Base-by-base conservation (phyloP, 2,797 vertebrate genomes). In the Cuniculus paca region DNA sequence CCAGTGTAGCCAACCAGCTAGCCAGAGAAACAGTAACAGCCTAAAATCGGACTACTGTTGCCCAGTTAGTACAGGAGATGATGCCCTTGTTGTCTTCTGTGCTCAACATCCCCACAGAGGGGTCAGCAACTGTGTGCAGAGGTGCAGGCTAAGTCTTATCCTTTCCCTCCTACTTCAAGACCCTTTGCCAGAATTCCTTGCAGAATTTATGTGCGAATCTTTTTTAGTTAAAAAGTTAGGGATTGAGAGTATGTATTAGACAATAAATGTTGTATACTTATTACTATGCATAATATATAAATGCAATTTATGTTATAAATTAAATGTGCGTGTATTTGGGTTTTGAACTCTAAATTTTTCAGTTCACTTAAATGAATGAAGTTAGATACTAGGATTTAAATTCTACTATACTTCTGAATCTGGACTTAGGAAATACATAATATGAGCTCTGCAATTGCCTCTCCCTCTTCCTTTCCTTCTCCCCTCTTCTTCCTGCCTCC, bases 161-260 rank as follows among this genome's bases (percentile, higher is more conserved):
- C n/a, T 22, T 70, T 31, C 31, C 12, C 48, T 58, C 17, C 39
- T 52, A 22, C 8, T 60, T 91, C 26, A 85, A 68, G 50, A 52
- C 2, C 3, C 1, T 63, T 20, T 28, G 11, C 58, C 54, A 52
- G 70, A 90, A 91, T 10, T 31, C 90, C 11, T 36, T 74, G 1
- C 3, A 31, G 34, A 14, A 48, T 83, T 79, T 56, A 86, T n/a
- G 78, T 72, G 14, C 17, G 75, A 75, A 65, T 58, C 36, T 56
- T 19, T 95, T 97, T 68, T 77, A 52, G 3, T 75, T 79, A 65
- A 80, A 70, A 93, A 19, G 12, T 87, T 94, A 39, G 42, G 58
- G 45, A 36, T 63, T 72, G 39, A 80, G 10, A 63, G 16, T 82
- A 65, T 34, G 24, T 36, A 24, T 24, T 31, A 31, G 28, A 92